phyloP scores from a whole-genome alignment of 2,797 vertebrate species.

The Erpetoichthys calabaricus region DNA sequence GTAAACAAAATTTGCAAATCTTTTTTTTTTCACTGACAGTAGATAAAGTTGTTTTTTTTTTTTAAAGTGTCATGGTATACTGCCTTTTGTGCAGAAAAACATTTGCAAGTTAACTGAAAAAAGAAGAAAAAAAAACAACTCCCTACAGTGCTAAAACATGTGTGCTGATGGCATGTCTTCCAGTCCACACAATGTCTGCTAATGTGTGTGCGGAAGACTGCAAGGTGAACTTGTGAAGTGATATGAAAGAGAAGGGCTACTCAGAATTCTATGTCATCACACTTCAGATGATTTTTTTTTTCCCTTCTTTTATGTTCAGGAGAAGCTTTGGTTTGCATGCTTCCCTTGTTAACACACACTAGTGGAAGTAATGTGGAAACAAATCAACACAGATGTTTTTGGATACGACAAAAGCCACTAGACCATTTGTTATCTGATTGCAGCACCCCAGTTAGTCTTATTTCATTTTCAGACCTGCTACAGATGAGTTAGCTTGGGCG shows the following conservation, averaged over 20 bases:
- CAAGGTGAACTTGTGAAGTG: no score
- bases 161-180: no score
- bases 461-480: conserved; percentile 58
- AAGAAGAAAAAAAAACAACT: neutral
- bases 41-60: conserved; percentile 1
- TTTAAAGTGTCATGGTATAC: neutral
- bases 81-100: conserved; percentile 4
- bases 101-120: no score
- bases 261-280: no score
- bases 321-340: conserved; percentile 10
- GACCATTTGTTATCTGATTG: conserved; percentile 32
- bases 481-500: conserved; percentile 97
- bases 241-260: no score
- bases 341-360: conserved; percentile 12
- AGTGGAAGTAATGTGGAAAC: neutral
- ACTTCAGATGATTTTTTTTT: no score
- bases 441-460: conserved; percentile 31
- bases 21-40: neutral
- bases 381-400: conserved; percentile 24
- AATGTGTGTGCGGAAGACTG: no score
- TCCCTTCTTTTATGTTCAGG: no score
- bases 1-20: neutral
- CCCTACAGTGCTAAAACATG: no score
- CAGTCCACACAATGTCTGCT: no score
- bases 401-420: conserved; percentile 38